Conservation (phyloP, 2,888 invertebrate species). For the Sarcophaga caerulescens region DNA sequence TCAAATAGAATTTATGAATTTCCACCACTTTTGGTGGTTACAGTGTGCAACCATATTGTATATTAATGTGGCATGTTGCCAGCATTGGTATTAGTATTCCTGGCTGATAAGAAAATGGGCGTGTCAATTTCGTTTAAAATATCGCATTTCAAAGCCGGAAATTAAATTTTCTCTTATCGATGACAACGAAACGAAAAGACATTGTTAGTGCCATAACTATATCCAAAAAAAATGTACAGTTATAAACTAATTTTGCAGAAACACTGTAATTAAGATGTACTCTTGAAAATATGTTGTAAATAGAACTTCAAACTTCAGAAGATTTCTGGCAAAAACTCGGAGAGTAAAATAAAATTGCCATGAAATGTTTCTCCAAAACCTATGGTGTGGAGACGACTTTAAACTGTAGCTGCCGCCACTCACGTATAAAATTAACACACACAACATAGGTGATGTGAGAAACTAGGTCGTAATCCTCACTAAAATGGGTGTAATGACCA, state of each 20-base stretch:
- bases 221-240: background rate
- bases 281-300: no score
- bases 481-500: no score
- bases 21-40: slow-evolving; percentile 55
- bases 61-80: slow-evolving; percentile 2
- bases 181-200: background rate
- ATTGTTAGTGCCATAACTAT: background rate
- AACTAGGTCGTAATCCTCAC: no score
- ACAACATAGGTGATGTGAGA: no score
- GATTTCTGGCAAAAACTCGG: no score
- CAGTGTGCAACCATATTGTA: slow-evolving; percentile 48
- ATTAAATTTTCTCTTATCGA: slow-evolving; percentile 17
- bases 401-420: no score
- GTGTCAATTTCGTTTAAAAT: slow-evolving; percentile 26
- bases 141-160: slow-evolving; percentile 45
- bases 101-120: slow-evolving; percentile 44
- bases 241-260: background rate
- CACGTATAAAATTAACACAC: no score
- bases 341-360: no score
- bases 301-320: no score
- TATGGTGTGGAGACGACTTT: no score
- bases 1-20: background rate
- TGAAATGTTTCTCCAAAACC: no score
- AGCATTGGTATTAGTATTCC: background rate
- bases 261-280: no score